Percentiles rank a stretch among this genome's conserved stretches.
These are phyloP conservation scores for Corvus hawaiiensis DNA, from an alignment of 2,113 vertebrate species.

Conservation along the genomic window DNA sequence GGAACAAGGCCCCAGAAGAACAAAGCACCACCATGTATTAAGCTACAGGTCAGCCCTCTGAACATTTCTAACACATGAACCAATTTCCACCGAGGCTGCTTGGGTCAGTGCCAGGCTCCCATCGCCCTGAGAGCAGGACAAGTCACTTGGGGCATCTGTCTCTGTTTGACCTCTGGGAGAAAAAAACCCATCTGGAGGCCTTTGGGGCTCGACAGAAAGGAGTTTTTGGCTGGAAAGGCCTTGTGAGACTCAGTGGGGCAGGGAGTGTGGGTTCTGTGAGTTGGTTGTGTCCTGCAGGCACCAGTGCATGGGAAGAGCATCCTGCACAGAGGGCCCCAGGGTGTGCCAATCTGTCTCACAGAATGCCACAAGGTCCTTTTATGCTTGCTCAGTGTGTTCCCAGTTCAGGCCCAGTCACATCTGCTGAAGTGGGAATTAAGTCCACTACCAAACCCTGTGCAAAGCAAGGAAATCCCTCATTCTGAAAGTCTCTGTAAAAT, in stretches of 20 bases:
- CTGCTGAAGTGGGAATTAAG: background rate
- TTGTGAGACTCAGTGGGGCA: background rate
- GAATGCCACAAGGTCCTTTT: background rate
- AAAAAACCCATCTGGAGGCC: background rate
- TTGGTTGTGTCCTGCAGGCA: background rate
- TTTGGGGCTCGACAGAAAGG: background rate
- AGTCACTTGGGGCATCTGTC: background rate
- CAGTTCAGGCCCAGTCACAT: background rate
- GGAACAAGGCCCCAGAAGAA: background rate
- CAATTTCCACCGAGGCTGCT: background rate
- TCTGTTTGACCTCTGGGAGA: background rate
- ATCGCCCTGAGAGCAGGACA: background rate
- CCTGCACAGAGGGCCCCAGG: background rate
- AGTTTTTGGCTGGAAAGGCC: background rate
- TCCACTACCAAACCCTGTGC: background rate
- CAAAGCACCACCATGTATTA: background rate
- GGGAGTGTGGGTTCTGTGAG: background rate
- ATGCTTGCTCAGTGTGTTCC: background rate
- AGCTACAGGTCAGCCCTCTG: background rate
- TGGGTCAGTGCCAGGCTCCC: background rate
- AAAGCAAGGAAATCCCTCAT: background rate
- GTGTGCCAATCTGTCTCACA: background rate
- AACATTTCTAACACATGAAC: background rate
- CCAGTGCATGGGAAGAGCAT: background rate
- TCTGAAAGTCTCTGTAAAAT: background rate